phyloP scores from a whole-genome alignment of 2,888 invertebrate species.

The Temnothorax unifasciatus region DNA sequence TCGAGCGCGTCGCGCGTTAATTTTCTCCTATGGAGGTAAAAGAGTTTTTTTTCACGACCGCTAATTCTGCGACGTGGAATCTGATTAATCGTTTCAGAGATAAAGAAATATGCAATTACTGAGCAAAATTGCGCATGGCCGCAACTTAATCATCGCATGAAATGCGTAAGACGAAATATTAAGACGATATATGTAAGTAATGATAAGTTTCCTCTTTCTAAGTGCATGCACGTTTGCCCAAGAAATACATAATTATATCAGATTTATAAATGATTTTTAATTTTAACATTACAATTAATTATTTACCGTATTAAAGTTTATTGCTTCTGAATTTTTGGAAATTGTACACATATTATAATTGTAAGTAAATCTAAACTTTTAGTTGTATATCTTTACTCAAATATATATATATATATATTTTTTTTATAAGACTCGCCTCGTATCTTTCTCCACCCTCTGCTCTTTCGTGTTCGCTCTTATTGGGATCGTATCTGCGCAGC shows the following conservation, averaged over 20 bases:
- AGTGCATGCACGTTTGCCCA: neutral
- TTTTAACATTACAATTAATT: neutral
- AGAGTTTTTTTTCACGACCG: constrained; percentile 18
- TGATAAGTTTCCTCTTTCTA: neutral
- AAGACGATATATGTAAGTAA: neutral
- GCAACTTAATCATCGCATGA: constrained; percentile 28
- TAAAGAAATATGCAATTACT: constrained; percentile 45
- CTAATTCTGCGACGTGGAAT: constrained; percentile 37
- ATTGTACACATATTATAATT: neutral
- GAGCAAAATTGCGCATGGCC: constrained; percentile 27
- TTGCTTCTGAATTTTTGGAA: neutral
- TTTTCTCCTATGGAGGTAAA: constrained; percentile 37
- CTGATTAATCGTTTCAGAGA: constrained; percentile 45
- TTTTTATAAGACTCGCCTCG: neutral
- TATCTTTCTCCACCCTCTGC: constrained; percentile 28
- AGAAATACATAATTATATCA: neutral
- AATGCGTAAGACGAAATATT: constrained; percentile 20
- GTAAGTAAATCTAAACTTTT: neutral
- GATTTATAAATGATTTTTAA: constrained; percentile 12
- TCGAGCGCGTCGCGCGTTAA: constrained; percentile 37
- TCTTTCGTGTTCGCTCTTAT: constrained; percentile 43
- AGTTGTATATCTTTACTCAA: neutral
- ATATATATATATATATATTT: neutral
- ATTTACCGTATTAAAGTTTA: neutral
- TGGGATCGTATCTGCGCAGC: constrained; percentile 44